These are phyloP conservation scores for Anoncus sp. DNA, from an alignment of 2,888 invertebrate species.

Conservation along the genomic window DNA sequence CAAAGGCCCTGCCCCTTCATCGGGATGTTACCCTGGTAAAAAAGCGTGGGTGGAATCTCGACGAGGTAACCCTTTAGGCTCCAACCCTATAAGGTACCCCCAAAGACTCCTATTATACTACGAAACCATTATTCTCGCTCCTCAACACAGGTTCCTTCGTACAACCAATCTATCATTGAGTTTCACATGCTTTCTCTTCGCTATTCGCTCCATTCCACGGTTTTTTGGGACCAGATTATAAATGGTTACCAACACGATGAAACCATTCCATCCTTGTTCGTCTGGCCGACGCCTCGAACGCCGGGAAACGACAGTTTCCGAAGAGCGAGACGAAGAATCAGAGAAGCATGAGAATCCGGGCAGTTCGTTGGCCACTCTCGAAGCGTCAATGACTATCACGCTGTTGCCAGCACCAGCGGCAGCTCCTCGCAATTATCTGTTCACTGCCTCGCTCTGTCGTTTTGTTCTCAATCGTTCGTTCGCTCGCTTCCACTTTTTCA, in stretches of 20 bases:
- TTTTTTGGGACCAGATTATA: constrained; percentile 9
- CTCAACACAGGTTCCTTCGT: background rate
- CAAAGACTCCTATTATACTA: background rate
- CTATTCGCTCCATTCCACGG: constrained; percentile 53
- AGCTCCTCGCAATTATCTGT: constrained; percentile 32
- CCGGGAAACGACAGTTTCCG: constrained; percentile 78
- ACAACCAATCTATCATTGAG: background rate
- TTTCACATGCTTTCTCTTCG: background rate
- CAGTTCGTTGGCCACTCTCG: constrained; percentile 13
- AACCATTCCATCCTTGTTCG: constrained; percentile 61
- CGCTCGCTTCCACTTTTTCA: constrained; percentile 30
- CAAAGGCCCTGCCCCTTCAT: constrained; percentile 67
- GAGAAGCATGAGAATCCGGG: constrained; percentile 74
- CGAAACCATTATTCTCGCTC: background rate
- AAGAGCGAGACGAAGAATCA: constrained; percentile 76
- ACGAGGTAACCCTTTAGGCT: constrained; percentile 79
- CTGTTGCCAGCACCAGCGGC: background rate
- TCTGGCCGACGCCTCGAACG: constrained; percentile 65
- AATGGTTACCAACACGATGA: constrained; percentile 28
- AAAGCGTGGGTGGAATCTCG: constrained; percentile 83
- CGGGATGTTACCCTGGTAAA: constrained; percentile 79
- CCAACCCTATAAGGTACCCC: constrained; percentile 67
- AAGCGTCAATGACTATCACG: constrained; percentile 12
- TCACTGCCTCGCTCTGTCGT: constrained; percentile 19
- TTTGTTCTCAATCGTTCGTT: constrained; percentile 8